A percentile compares a stretch with the other conserved stretches of the same genome.
These are phyloP conservation scores for Phalacrocorax aristotelis DNA, from an alignment of 2,113 vertebrate genomes.

Conservation along the genomic window DNA sequence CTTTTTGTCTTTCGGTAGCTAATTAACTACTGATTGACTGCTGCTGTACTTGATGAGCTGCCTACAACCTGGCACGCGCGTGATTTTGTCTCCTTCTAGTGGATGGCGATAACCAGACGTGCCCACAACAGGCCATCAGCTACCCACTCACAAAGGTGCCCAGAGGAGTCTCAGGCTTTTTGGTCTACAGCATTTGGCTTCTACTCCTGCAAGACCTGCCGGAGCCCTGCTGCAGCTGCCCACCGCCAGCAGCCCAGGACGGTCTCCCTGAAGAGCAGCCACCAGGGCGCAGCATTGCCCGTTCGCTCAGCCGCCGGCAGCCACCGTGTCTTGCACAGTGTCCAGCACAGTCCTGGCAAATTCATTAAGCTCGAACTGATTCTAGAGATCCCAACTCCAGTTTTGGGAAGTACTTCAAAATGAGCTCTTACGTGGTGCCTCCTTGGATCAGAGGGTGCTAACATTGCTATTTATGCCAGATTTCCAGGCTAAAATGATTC, in stretches of 20 bases:
- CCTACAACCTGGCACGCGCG: not conserved
- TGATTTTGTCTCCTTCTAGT: not conserved
- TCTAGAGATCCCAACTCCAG: conserved; percentile 46
- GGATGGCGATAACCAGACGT: not conserved
- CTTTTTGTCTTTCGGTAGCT: not conserved
- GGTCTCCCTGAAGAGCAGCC: conserved; percentile 12
- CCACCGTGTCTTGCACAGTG: not conserved
- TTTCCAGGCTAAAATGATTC: conserved; percentile 57
- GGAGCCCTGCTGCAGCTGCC: not conserved
- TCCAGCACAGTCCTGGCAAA: conserved; percentile 55
- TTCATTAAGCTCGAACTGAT: conserved; percentile 49
- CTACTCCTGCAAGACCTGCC: not conserved
- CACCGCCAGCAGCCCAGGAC: not conserved
- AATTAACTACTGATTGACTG: not conserved
- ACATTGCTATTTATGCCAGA: conserved; percentile 54
- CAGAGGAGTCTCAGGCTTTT: not conserved
- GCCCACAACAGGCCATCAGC: not conserved
- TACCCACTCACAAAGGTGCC: not conserved
- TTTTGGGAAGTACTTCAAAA: conserved; percentile 60
- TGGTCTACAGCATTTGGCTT: not conserved
- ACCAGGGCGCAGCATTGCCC: conserved; percentile 29
- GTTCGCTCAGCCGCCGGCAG: not conserved
- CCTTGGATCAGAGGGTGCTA: conserved; percentile 59
- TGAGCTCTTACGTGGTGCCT: conserved; percentile 62
- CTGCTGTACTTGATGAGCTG: not conserved